Percentiles rank a stretch among this genome's conserved stretches.
Evolutionary conservation across 2,113 vertebrate genomes (phyloP).

Genomic region (Canis aureus): DNA sequence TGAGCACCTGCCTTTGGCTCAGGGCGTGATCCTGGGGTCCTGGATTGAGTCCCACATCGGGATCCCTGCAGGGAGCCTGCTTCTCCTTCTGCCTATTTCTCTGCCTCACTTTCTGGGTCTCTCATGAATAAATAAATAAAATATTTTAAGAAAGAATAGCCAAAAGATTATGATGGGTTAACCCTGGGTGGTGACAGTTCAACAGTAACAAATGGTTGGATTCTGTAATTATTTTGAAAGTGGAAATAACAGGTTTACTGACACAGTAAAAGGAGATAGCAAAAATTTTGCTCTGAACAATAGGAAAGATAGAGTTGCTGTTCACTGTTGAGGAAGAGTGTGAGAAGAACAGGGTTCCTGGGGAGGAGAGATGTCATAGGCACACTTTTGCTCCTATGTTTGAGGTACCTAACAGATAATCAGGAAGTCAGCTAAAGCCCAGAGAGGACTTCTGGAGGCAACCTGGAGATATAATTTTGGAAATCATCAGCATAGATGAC

Average conservation of each 20-base stretch:
- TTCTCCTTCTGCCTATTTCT: too few relatives aligned
- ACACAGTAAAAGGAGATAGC: not conserved
- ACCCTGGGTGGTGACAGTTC: not conserved
- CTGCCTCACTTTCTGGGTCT: too few relatives aligned
- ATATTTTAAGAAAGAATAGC: not conserved
- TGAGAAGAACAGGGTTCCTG: not conserved
- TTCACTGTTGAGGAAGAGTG: not conserved
- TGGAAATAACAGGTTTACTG: not conserved
- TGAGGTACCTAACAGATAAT: not conserved
- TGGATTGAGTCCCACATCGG: too few relatives aligned
- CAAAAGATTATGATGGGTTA: not conserved
- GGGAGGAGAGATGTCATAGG: too few relatives aligned
- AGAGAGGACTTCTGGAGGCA: not conserved
- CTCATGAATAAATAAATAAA: too few relatives aligned
- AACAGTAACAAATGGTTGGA: not conserved
- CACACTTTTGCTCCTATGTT: not conserved
- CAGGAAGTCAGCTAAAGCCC: not conserved
- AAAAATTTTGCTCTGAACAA: not conserved
- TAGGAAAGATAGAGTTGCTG: not conserved
- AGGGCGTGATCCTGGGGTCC: too few relatives aligned
- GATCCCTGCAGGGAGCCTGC: too few relatives aligned
- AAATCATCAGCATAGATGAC: not conserved
- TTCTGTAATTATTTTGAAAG: constrained; percentile 17
- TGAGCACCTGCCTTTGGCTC: too few relatives aligned
- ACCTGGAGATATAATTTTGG: not conserved